Evolutionary conservation across 2,113 vertebrate genomes (phyloP), one percentile per base, ranked within the genome.

Genomic region (Rhynchomys soricoides): DNA sequence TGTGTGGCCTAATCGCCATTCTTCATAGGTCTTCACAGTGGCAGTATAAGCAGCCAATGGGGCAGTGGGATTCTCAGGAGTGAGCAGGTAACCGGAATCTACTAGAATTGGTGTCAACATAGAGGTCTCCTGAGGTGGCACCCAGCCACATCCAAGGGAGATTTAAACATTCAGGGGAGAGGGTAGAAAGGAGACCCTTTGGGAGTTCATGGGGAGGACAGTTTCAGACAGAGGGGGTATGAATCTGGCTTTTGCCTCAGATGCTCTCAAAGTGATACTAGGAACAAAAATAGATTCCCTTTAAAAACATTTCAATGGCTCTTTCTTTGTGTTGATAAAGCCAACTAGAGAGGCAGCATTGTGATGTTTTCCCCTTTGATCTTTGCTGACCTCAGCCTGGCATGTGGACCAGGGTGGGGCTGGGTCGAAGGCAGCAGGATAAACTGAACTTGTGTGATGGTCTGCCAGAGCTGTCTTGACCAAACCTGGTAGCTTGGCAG

Each of bases 201-300:
- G 66, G 24, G 66, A 64, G 81, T 62, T 7, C 48, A 45, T 31
- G 37, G 15, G 40, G 7, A 89, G 77, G 45, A 34, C 7, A 12
- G 48, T 89, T 93, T 82, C 52, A 81, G 87, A 57, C 52, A 13
- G 40, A 48, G 50, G 24, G 59, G 57, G 52, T 74, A n/a, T 0
- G 73, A 48, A 79, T 92, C 83, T 86, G 86, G 66, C 37, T 52
- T 90, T 93, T 57, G 91, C 64, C 50, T 90, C 26, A 29, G 37
- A 79, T 74, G 90, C 90, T 74, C 83, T 78, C 78, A 45, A 92
- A 86, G 52, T 77, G 86, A 93, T 64, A 37, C 79, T 78, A 45
- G 94, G 89, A 59, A 37, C 93, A 94, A 55, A 95, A 97, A 68
- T 62, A 71, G 45, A 70, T 40, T 94, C 85, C 43, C 75, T 40